A percentile compares a stretch with the other conserved stretches of the same genome.
Evolutionary conservation across 2,888 invertebrate genomes (phyloP).

Genomic region (Nomada lathburiana): DNA sequence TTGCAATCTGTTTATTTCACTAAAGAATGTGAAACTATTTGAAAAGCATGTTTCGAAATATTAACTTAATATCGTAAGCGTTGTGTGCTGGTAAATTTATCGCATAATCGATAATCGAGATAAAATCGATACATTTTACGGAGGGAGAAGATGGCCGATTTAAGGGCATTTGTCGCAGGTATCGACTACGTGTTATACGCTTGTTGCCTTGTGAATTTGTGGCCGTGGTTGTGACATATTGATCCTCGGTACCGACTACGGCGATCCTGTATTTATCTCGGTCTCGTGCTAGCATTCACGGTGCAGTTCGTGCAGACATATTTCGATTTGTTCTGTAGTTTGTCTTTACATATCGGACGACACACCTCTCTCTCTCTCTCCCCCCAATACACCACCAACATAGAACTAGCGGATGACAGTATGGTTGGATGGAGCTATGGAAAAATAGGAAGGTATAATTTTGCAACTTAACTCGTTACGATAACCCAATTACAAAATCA

Average conservation of each 20-base stretch:
- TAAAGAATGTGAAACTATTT: not conserved
- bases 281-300: constrained; percentile 24
- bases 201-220: constrained; percentile 30
- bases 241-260: constrained; percentile 69
- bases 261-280: constrained; percentile 66
- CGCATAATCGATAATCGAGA: constrained; percentile 16
- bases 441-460: constrained; percentile 8
- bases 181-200: constrained; percentile 21
- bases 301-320: constrained; percentile 43
- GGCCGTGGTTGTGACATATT: constrained; percentile 67
- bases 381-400: not conserved
- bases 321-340: constrained; percentile 55
- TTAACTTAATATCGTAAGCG: no score
- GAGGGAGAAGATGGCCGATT: not conserved
- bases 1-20: not conserved
- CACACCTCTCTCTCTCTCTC: not conserved
- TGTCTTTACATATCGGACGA: constrained; percentile 24
- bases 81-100: not conserved
- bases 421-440: not conserved
- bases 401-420: not conserved
- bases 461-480: constrained; percentile 1
- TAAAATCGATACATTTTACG: not conserved
- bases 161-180: not conserved
- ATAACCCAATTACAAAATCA: constrained; percentile 29
- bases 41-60: not conserved